phyloP scores from a whole-genome alignment of 2,888 invertebrate genomes.

The Protophormia terraenovae region DNA sequence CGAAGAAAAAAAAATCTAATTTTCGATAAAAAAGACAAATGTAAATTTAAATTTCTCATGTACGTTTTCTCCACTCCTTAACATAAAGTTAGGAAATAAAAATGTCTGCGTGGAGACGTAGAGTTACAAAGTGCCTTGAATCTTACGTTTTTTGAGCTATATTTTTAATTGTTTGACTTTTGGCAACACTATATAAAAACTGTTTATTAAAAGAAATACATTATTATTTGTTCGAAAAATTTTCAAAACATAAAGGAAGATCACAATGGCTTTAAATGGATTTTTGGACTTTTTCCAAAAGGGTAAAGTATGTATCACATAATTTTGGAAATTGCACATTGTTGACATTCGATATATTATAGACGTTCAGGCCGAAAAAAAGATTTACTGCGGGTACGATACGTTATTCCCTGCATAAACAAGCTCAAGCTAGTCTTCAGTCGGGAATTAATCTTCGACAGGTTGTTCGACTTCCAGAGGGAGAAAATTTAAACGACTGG shows the following conservation, averaged over 20 bases:
- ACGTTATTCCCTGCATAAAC: conserved; percentile 92
- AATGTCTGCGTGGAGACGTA: too few species aligned
- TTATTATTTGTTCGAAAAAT: background rate
- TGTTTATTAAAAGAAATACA: too few species aligned
- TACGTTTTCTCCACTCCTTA: too few species aligned
- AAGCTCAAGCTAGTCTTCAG: conserved; percentile 94
- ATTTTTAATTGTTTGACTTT: too few species aligned
- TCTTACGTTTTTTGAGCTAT: too few species aligned
- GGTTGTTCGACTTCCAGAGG: conserved; percentile 91
- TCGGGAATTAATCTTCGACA: conserved; percentile 92
- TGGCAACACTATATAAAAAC: too few species aligned
- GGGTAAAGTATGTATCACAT: conserved; percentile 84
- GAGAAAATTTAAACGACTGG: conserved; percentile 95
- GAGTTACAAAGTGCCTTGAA: too few species aligned
- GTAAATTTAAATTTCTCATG: too few species aligned
- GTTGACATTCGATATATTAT: conserved; percentile 71
- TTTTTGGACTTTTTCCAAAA: conserved; percentile 90
- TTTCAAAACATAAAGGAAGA: background rate
- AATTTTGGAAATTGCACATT: background rate
- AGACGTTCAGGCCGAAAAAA: conserved; percentile 96
- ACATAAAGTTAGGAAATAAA: too few species aligned
- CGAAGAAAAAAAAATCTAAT: too few species aligned
- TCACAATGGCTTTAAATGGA: conserved; percentile 85
- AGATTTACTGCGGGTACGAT: conserved; percentile 93
- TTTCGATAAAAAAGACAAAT: too few species aligned